Base-by-base conservation (phyloP, 2,113 vertebrate genomes). In the Chaenogobius annularis region DNA sequence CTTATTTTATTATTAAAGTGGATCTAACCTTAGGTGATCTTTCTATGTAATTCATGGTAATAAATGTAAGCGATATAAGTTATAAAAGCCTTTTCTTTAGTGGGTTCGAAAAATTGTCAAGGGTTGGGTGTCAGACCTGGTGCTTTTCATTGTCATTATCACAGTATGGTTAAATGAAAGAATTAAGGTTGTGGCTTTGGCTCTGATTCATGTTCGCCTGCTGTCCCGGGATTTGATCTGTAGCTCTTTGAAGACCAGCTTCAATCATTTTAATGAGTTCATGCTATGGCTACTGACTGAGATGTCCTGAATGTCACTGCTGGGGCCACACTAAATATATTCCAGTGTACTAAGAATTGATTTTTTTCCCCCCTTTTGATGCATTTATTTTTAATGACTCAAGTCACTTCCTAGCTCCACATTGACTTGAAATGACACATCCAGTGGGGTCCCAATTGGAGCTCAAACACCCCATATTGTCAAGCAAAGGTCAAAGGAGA, bases 231-330 rank as follows among this genome's bases (percentile, higher is more conserved):
- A 84, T 86, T 87, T 87, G 78, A 88, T 84, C 80, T 63, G 79
- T 75, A 50, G 73, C 68, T 77, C 85, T 83, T 84, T 85, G 79
- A 84, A 85, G 88, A 81, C 77, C 75, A 67, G 69, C 86, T 82
- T 92, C 86, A 88, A 89, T 90, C 87, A 90, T 81, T 82, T 87
- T 88, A 90, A 92, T 88, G 86, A 87, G 75, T 85, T 80, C 82
- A 85, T 86, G 84, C 82, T 79, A 82, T 77, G 54, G 69, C 77
- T 68, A 75, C 76, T 85, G 84, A 87, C 83, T 66, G 83, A 86
- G 80, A 89, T 70, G 70, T 82, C 76, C 80, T 81, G 70, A 74
- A 80, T 84, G 85, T 83, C 83, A 88, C 73, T 78, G 68, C 69
- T 44, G 66, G 63, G 76, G 83, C 83, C 78, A 15, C 78, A 64